Conservation (phyloP, 2,113 vertebrate genomes). For the Elephas maximus region DNA sequence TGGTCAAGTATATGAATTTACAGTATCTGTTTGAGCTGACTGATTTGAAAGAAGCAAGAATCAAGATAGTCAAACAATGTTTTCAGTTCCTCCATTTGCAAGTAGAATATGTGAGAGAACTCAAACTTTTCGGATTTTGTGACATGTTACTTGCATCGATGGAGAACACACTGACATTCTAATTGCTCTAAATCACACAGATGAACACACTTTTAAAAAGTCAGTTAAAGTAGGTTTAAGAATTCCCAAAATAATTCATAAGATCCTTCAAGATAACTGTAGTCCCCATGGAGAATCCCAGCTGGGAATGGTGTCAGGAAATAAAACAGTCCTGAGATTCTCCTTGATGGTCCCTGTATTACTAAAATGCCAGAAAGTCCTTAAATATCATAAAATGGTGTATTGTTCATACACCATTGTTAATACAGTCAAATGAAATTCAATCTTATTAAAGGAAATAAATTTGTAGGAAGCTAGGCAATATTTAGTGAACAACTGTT, state of each 20-base stretch:
- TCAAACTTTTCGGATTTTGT: background rate
- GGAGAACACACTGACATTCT: background rate
- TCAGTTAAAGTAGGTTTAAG: background rate
- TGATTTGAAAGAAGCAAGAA: background rate
- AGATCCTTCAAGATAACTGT: background rate
- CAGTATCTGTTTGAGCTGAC: background rate
- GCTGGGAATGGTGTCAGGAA: background rate
- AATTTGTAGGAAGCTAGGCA: slow-evolving; percentile 59
- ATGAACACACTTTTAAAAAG: background rate
- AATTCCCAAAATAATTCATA: slow-evolving; percentile 26
- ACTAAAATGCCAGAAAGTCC: background rate
- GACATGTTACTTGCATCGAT: background rate
- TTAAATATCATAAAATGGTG: background rate
- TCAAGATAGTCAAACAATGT: background rate
- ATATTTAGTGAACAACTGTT: slow-evolving; percentile 34
- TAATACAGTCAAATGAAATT: background rate
- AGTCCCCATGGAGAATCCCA: background rate
- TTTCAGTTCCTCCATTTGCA: background rate
- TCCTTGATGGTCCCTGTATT: background rate
- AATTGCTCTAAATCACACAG: background rate
- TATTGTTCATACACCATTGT: background rate
- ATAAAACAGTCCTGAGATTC: background rate
- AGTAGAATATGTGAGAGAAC: background rate
- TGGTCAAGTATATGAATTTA: background rate
- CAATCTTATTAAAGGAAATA: slow-evolving; percentile 64